phyloP scores from a whole-genome alignment of 2,888 invertebrate genomes.

The Hypercompe scribonia region DNA sequence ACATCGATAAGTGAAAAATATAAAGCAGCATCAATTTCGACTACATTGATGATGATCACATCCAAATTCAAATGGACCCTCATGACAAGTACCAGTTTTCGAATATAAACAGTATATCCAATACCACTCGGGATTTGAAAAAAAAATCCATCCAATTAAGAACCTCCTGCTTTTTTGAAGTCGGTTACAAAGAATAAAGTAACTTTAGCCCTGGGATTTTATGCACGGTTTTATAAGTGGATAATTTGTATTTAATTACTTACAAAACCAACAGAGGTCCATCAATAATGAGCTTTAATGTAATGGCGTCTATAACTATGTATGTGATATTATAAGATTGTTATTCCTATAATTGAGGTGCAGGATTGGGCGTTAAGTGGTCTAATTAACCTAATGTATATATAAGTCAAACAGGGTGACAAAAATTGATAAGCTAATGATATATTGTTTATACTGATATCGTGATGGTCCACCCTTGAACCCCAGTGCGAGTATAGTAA shows the following conservation, averaged over 20 bases:
- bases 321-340: not conserved
- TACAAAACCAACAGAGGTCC: not conserved
- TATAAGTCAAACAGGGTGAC: not conserved
- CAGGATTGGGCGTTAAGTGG: slow-evolving; percentile 22
- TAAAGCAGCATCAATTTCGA: no score
- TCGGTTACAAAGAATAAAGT: not conserved
- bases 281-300: slow-evolving; percentile 1
- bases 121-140: no score
- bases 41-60: no score
- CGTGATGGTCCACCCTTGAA: no score
- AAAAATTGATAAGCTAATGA: not conserved
- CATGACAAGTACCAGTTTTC: no score
- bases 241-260: not conserved
- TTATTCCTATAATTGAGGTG: slow-evolving; percentile 20
- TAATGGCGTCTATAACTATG: slow-evolving; percentile 4
- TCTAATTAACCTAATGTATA: not conserved
- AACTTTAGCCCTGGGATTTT: not conserved
- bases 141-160: no score
- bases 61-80: no score
- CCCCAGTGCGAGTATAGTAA: no score
- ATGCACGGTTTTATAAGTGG: not conserved
- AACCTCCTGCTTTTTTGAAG: no score
- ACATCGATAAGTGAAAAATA: no score
- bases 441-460: not conserved
- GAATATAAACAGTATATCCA: no score